Conservation (phyloP, 2,113 vertebrate species). For the Ivindomyrus marchei region DNA sequence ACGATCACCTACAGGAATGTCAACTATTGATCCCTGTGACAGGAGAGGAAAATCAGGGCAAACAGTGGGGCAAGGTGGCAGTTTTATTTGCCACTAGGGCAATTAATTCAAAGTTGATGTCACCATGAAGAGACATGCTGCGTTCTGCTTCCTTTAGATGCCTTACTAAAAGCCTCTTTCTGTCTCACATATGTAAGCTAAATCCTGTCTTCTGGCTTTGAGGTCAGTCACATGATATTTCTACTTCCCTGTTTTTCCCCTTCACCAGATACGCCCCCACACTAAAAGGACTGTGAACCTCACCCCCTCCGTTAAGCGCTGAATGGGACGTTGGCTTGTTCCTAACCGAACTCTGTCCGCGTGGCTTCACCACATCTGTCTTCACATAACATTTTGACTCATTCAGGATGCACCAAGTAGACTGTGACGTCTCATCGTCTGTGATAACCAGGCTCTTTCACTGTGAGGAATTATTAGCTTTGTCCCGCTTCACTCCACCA, state of each 20-base stretch:
- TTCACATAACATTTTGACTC: not conserved
- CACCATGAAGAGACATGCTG: not conserved
- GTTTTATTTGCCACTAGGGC: not conserved
- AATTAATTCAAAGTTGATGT: not conserved
- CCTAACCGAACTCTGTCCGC: not conserved
- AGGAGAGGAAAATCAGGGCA: not conserved
- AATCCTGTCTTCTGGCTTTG: not conserved
- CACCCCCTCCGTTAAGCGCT: not conserved
- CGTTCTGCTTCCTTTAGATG: not conserved
- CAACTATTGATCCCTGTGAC: not conserved
- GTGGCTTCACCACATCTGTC: not conserved
- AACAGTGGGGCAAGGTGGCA: not conserved
- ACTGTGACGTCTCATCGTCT: not conserved
- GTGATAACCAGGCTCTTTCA: not conserved
- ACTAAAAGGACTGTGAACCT: not conserved
- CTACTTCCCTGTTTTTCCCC: not conserved
- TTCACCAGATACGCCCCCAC: not conserved
- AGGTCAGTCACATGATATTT: not conserved
- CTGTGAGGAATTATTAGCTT: not conserved
- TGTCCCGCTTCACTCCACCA: not conserved
- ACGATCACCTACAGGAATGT: not conserved
- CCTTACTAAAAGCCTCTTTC: too few species aligned
- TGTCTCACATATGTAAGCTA: not conserved
- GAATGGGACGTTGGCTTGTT: not conserved
- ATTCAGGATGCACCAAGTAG: not conserved